These are phyloP conservation scores for Furcifer pardalis DNA, from an alignment of 2,797 vertebrate genomes.

Conservation along the genomic window DNA sequence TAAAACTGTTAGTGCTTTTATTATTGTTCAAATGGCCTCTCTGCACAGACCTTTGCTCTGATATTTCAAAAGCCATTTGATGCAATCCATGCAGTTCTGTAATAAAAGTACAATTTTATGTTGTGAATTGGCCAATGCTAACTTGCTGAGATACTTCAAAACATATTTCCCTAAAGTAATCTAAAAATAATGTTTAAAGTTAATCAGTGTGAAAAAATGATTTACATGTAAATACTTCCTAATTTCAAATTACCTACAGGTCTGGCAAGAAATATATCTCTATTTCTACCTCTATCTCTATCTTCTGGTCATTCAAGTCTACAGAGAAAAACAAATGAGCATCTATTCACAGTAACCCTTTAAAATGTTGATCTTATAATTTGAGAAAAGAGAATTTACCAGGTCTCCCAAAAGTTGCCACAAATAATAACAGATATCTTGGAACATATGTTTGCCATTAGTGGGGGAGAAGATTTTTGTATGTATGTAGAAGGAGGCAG, in stretches of 20 bases:
- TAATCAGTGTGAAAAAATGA: constrained; percentile 1
- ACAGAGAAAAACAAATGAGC: constrained; percentile 41
- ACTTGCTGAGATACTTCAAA: constrained; percentile 24
- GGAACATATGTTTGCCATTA: too few species aligned
- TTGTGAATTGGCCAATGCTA: constrained; percentile 14
- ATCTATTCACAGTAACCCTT: constrained; percentile 14
- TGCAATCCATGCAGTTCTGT: constrained; percentile 30
- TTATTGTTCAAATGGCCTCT: constrained; percentile 38
- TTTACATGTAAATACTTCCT: constrained; percentile 1
- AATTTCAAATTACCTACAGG: constrained; percentile 21
- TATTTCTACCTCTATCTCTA: too few species aligned
- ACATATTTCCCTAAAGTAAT: constrained; percentile 9
- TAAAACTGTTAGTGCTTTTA: constrained; percentile 16
- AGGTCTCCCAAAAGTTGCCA: too few species aligned
- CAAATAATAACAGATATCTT: too few species aligned
- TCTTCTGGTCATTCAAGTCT: constrained; percentile 20
- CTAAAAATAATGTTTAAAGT: constrained; percentile 26
- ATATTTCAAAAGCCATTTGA: constrained; percentile 41
- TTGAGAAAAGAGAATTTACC: constrained; percentile 44
- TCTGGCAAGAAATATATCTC: too few species aligned
- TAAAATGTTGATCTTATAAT: constrained; percentile 35
- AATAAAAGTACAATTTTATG: constrained; percentile 17
- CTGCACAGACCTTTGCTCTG: constrained; percentile 36
- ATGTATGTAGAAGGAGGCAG: too few species aligned
- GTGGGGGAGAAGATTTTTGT: too few species aligned